Base-by-base conservation (phyloP, 2,888 invertebrate genomes). In the Ditylenchus weischeri region DNA sequence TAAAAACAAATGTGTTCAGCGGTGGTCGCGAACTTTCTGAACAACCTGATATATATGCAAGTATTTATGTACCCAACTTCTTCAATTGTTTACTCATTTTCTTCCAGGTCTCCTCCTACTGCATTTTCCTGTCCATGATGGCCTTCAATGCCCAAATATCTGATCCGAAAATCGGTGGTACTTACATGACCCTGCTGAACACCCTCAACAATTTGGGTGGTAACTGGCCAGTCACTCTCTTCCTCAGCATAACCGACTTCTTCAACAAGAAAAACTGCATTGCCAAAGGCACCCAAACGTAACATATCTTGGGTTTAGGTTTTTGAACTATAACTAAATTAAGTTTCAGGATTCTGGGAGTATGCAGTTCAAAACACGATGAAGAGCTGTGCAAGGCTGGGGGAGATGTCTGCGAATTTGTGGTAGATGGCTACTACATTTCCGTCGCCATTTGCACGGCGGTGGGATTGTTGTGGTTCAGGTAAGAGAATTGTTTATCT, bases 101-200 rank as follows among this genome's bases (percentile, higher is more conserved):
- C 71, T 86, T 87, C 61, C 85, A 95, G 91, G 88, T 95, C 38
- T 90, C 92, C 77, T 87, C 92, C 0, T 94, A 94, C 85, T 90
- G 91, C 81, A 95, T 96, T 93, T 98, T 93, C 85, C 95, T 98
- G 7, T 90, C 95, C 0, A 88, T 90, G 69, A 96, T 98, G 94
- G 92, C 94, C 13, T 98, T 98, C 86, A 93, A 92, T 85, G 96
- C 96, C 0, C 90, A 91, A 85, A 89, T 98, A 62, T 94, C 94
- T 70, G 98, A 99, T 84, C 93, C 95, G 0, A 87, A 90, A 0
- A 59, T 96, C 0, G 98, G 98, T 1, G 81, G 98, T 7, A 98
- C 98, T 0, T 98, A 99, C 84, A 98, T 98, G 98, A 99, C 98
- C 0, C 87, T 98, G 62, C 86, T 98, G 19, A 99, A 98, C 84